Conservation (phyloP, 64 coral and sea anemone species). For the Pocillopora verrucosa region DNA sequence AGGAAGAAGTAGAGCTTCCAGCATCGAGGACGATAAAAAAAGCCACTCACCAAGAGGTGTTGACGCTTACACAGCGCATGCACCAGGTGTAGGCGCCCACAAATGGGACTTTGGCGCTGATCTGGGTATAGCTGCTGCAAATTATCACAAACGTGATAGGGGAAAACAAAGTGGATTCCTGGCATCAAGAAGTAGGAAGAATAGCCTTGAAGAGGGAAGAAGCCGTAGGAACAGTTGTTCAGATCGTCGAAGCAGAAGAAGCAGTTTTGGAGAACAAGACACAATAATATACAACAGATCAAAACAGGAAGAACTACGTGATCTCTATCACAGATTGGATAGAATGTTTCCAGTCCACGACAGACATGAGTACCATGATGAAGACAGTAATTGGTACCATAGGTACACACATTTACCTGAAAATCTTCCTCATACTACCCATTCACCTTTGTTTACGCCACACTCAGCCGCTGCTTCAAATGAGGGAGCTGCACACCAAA, state of each 20-base stretch:
- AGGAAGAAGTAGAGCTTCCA: slow-evolving; percentile 27
- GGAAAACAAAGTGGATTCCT: slow-evolving; percentile 1
- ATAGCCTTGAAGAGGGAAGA: neutral
- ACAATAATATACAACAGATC: slow-evolving; percentile 17
- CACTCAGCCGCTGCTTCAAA: neutral
- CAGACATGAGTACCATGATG: neutral
- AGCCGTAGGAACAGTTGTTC: slow-evolving; percentile 2
- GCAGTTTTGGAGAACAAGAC: slow-evolving; percentile 40
- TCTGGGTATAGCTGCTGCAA: neutral
- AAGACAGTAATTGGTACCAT: neutral
- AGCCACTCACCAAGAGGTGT: neutral
- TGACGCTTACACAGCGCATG: neutral
- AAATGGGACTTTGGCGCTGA: neutral
- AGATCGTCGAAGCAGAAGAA: slow-evolving; percentile 33
- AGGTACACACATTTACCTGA: neutral
- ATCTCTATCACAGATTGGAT: slow-evolving; percentile 25
- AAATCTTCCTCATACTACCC: slow-evolving; percentile 15
- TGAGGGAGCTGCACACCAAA: slow-evolving; percentile 7
- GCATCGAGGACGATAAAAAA: slow-evolving; percentile 29
- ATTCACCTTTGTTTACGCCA: neutral
- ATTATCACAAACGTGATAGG: neutral
- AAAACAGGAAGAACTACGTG: neutral
- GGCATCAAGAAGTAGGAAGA: slow-evolving; percentile 13
- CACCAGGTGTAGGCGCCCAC: neutral
- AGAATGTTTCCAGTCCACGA: neutral